phyloP scores from a whole-genome alignment of 2,113 vertebrate species.

The Chloropsis hardwickii region DNA sequence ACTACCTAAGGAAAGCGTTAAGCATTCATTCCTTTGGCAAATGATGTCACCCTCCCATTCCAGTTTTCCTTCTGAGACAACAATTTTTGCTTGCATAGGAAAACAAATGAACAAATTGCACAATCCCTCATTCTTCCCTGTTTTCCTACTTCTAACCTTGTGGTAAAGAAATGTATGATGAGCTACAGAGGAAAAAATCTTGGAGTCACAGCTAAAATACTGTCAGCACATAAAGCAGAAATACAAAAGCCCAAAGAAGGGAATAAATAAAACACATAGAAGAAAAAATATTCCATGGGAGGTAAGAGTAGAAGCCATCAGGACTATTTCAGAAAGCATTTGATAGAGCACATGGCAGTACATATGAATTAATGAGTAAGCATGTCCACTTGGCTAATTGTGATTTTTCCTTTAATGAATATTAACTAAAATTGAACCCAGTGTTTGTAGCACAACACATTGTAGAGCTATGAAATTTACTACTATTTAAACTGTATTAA shows the following conservation, averaged over 20 bases:
- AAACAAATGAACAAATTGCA: constrained; percentile 34
- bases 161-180: constrained; percentile 43
- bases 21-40: neutral
- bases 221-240: neutral
- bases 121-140: neutral
- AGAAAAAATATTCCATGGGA: neutral
- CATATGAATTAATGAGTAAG: neutral
- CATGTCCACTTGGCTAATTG: neutral
- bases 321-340: neutral
- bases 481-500: neutral
- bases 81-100: neutral
- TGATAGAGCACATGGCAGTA: neutral
- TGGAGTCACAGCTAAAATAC: constrained; percentile 10
- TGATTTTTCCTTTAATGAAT: neutral
- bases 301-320: neutral
- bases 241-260: neutral
- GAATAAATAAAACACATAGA: neutral
- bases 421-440: neutral
- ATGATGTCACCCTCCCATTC: neutral
- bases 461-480: neutral
- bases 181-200: constrained; percentile 53
- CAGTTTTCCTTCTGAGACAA: neutral
- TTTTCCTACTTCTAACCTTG: constrained; percentile 17
- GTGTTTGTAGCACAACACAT: neutral
- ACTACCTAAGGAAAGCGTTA: neutral